Percentiles rank a stretch among this genome's conserved stretches.
Conservation (phyloP, 2,888 invertebrate species). For the Drosophila infuscata region DNA sequence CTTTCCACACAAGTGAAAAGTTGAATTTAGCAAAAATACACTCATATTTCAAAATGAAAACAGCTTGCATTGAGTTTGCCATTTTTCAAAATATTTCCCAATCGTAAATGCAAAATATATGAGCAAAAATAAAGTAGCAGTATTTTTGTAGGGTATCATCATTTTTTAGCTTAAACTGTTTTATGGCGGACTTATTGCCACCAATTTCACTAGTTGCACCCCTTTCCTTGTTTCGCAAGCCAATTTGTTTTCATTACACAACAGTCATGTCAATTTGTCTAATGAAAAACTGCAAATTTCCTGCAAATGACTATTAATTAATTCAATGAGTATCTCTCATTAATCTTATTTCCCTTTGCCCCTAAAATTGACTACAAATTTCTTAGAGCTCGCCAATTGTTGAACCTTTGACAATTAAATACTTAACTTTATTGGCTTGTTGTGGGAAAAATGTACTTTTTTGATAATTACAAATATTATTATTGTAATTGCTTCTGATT, state of each 20-base stretch:
- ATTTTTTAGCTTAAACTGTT: not conserved
- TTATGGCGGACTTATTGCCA: slow-evolving; percentile 20
- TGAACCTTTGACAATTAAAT: slow-evolving; percentile 30
- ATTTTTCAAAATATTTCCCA: not conserved
- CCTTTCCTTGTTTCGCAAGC: not conserved
- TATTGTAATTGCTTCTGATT: slow-evolving; percentile 46
- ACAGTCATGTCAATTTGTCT: slow-evolving; percentile 36
- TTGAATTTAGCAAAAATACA: slow-evolving; percentile 12
- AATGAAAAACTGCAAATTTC: slow-evolving; percentile 50
- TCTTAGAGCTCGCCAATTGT: slow-evolving; percentile 15
- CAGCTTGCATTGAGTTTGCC: slow-evolving; percentile 1
- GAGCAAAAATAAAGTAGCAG: not conserved
- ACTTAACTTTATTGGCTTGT: slow-evolving; percentile 17
- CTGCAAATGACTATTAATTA: slow-evolving; percentile 54
- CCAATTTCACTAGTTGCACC: not conserved
- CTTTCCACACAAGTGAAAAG: slow-evolving; percentile 14
- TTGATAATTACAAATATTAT: slow-evolving; percentile 40
- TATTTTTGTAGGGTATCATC: not conserved
- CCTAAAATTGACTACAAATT: not conserved
- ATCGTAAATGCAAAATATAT: not conserved
- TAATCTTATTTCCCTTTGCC: slow-evolving; percentile 20
- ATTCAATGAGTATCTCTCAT: slow-evolving; percentile 37
- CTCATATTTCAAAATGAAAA: slow-evolving; percentile 6
- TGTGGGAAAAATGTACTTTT: slow-evolving; percentile 9
- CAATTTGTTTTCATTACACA: slow-evolving; percentile 47